Base-by-base conservation (phyloP, 2,113 vertebrate species). In the Erinaceus europaeus region DNA sequence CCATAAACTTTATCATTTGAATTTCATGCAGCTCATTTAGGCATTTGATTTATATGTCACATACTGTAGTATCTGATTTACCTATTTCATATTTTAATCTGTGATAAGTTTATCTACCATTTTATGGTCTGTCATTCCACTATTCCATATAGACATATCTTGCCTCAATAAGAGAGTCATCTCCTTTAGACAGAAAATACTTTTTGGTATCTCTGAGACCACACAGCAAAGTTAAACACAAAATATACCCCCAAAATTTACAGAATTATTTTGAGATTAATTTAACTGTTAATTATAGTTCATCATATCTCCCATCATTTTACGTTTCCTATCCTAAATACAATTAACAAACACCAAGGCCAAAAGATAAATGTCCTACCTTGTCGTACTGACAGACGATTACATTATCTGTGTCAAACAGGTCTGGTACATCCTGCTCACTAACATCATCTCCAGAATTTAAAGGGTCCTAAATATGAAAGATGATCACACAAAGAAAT, bases 331-430 rank as follows among this genome's bases (percentile, higher is more conserved):
- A 46, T 62, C 57, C 48, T 65, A 92, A 94, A 78, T 77, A 64
- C 55, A 92, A 82, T 87, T 84, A 94, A 90, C 81, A 88, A 93
- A 90, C 38, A 50, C 72, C 14, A 76, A 92, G 72, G 59, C 29
- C 40, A 93, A 82, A 75, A 84, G n/a, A 53, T 82, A 34, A 79
- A 72, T 71, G 94, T 95, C 93, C 34, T 98, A 99, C 99, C 98
- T 99, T 99, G 92, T 99, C 99, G 78, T 99, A 99, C 93, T 99
- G 99, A 94, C 99, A 99, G 88, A 99, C 98, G 2, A 99, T 98
- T 36, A 99, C 98, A 48, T 99, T 99, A 92, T 99, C 98, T 0
- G 98, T 99, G 94, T 99, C 99, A 96, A 99, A 99, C 89, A 99
- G 97, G 95, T 99, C 99, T 10, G 98, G 97, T 88, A 97, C 97